Base-by-base conservation (phyloP, 2,888 invertebrate genomes). In the Acanthosepion lycidas region DNA sequence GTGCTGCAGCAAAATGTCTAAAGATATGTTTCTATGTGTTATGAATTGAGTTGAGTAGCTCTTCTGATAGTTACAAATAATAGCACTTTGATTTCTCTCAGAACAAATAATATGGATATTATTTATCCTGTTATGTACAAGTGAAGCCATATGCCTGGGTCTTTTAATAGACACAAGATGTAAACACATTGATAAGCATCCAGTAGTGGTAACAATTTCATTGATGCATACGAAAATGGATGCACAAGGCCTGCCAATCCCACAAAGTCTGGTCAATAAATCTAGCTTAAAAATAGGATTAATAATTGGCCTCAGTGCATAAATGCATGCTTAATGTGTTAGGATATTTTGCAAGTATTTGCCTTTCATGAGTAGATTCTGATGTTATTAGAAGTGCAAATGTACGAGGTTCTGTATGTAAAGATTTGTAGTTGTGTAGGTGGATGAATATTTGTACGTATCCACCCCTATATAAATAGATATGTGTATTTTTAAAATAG, bases 251-350 rank as follows among this genome's bases (percentile, higher is more conserved):
- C 12, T n/a, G 12, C 78, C 33, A 33, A 78, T 78, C 78, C n/a
- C n/a, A 78, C n/a, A 78, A 78, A 78, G 78, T 78, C 59, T 20
- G 59, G 20, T 26, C 78, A 78, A 78, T 78, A 78, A 78, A 78
- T 78, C 78, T 78, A 15, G 78, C n/a, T n/a, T 78, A 78, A 78
- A 78, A 78, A 78, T 78, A 78, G n/a, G n/a, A 78, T 78, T 78
- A n/a, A 78, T 78, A 78, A 78, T 78, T 33, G 78, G 78, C 78
- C 12, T 78, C 0, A n/a, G n/a, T 15, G 78, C 78, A 78, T 78
- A n/a, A 78, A 78, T 78, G 78, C 78, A 78, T 78, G 78, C n/a
- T 18, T 78, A 78, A 78, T 78, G 78, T 78, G 23, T 78, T 78
- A 78, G 78, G 33, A 78, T 78, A n/a, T 78, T 78, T 78, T 78